A percentile compares a stretch with the other conserved stretches of the same genome.
These are phyloP conservation scores for Haemorhous mexicanus DNA, from an alignment of 2,113 vertebrate genomes.

Conservation along the genomic window DNA sequence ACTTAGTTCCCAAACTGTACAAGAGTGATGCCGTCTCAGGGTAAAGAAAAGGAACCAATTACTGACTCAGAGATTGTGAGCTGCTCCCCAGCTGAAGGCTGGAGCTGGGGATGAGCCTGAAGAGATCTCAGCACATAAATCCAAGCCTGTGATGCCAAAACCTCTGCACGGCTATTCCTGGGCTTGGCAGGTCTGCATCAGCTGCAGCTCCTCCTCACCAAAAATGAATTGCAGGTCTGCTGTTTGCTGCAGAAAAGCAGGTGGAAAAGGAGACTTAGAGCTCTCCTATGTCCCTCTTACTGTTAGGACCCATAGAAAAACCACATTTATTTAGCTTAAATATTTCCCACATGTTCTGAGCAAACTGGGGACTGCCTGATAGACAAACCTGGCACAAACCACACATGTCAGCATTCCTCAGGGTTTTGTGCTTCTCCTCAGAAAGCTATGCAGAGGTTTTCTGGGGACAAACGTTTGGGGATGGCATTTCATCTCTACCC, in stretches of 20 bases:
- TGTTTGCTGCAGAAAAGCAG: neutral
- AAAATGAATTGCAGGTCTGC: neutral
- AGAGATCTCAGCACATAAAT: neutral
- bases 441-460: neutral
- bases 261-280: neutral
- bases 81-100: neutral
- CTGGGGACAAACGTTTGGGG: neutral
- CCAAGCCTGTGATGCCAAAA: neutral
- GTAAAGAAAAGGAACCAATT: neutral
- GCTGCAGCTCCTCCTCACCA: neutral
- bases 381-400: neutral
- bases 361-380: rapidly evolving
- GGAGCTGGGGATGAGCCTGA: neutral
- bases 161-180: neutral
- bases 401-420: neutral
- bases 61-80: neutral
- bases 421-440: neutral
- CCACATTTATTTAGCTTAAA: neutral
- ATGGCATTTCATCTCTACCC: neutral
- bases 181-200: rapidly evolving
- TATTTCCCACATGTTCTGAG: neutral
- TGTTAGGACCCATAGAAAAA: neutral
- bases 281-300: neutral
- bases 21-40: rapidly evolving
- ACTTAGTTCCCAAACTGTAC: neutral